phyloP scores from a whole-genome alignment of 1,140 invertebrate genomes.

The Wasmannia auropunctata region DNA sequence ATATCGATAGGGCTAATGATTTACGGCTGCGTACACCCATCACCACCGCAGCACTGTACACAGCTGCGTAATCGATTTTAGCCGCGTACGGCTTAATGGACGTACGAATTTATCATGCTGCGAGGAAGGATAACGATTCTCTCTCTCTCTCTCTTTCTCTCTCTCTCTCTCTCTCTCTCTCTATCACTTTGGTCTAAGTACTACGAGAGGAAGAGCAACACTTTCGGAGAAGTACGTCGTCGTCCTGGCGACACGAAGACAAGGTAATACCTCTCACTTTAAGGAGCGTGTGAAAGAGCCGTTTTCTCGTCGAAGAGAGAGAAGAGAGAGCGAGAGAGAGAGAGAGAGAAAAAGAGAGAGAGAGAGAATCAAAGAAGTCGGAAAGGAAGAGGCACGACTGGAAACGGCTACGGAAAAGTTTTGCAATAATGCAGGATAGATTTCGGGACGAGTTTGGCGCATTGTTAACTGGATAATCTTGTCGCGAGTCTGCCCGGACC shows the following conservation, averaged over 20 bases:
- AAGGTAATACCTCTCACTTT: conserved; percentile 25
- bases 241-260: conserved; percentile 14
- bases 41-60: neutral
- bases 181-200: neutral
- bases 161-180: neutral
- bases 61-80: conserved; percentile 44
- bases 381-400: neutral
- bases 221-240: neutral
- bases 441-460: conserved; percentile 52
- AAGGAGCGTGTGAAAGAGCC: neutral
- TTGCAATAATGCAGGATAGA: conserved; percentile 77
- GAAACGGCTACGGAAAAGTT: conserved; percentile 75
- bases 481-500: conserved; percentile 33
- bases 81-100: conserved; percentile 15
- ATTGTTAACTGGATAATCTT: conserved; percentile 68
- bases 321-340: neutral
- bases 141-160: neutral
- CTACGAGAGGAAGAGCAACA: neutral
- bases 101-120: conserved; percentile 21
- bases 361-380: neutral
- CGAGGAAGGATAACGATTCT: neutral
- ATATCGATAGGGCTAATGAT: conserved; percentile 29
- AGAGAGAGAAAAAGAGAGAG: neutral
- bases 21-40: conserved; percentile 9
- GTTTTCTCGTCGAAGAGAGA: neutral